phyloP scores from a whole-genome alignment of 2,113 vertebrate species.

The Corapipo altera region DNA sequence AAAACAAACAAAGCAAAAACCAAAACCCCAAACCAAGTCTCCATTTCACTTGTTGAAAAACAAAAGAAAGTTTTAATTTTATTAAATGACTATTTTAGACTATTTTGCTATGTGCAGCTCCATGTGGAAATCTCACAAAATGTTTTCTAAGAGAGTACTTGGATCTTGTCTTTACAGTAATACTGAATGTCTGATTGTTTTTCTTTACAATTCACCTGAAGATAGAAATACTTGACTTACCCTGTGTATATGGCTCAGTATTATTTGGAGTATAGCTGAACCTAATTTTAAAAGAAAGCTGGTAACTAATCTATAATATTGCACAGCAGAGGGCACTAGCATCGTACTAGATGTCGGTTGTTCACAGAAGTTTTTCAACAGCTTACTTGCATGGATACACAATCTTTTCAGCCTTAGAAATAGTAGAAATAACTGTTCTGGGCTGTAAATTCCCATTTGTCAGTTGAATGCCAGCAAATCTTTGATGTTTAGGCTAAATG shows the following conservation, averaged over 20 bases:
- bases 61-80: background rate
- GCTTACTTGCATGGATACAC: background rate
- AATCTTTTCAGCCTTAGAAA: background rate
- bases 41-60: background rate
- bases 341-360: background rate
- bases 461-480: background rate
- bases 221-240: background rate
- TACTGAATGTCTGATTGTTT: background rate
- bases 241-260: rapidly evolving
- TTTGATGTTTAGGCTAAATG: background rate
- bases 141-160: background rate
- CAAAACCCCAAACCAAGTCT: background rate
- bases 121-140: background rate
- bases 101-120: background rate
- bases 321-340: conserved; percentile 43
- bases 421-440: background rate
- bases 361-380: background rate
- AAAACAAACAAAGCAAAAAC: background rate
- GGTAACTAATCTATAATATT: background rate
- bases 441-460: background rate
- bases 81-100: background rate
- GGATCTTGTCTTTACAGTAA: background rate
- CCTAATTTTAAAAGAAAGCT: background rate
- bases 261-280: background rate
- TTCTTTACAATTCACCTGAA: background rate